Base-by-base conservation (phyloP, 1,140 invertebrate species). In the Leguminivora glycinivorella region DNA sequence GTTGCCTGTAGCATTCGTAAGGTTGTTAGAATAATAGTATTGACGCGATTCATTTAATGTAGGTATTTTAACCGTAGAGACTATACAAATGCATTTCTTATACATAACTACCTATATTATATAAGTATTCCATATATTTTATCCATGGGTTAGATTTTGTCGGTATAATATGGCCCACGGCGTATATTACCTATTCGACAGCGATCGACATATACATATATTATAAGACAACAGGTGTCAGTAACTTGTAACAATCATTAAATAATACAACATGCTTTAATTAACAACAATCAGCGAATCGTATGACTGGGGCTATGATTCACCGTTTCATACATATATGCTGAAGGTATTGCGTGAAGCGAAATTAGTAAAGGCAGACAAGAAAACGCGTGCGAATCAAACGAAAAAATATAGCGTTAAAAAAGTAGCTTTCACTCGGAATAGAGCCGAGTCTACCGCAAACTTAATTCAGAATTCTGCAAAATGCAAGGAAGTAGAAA, bases 181-280 rank as follows among this genome's bases (percentile, higher is more conserved):
- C 7, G 47, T 52, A 52, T 52, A 38, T 66, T 31, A 66, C 69
- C 70, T 78, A 76, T 76, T 77, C 67, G 69, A 78, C 83, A 83
- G 77, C 76, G 58, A 83, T 81, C 76, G 79, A 71, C 74, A 75
- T 76, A 69, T 72, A 72, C 25, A 70, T 73, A 78, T 71, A 78
- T 71, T 73, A 74, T 71, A 75, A 58, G 81, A 79, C 74, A 80
- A 79, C 75, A 68, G 58, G 69, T 79, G 77, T 77, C 74, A 83
- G 68, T 75, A 60, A 73, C 67, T 75, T 72, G 72, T 66, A 78
- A 71, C 71, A 70, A 72, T 72, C 63, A 71, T 34, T 70, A 70
- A 66, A 70, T 75, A 80, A 63, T 63, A 29, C 82, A 86, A 83
- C 80, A 79, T 73, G 70, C 70, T 67, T 56, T 74, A 66, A 76